These are phyloP conservation scores for Pterocles gutturalis DNA, from an alignment of 2,113 vertebrate species.

Conservation along the genomic window DNA sequence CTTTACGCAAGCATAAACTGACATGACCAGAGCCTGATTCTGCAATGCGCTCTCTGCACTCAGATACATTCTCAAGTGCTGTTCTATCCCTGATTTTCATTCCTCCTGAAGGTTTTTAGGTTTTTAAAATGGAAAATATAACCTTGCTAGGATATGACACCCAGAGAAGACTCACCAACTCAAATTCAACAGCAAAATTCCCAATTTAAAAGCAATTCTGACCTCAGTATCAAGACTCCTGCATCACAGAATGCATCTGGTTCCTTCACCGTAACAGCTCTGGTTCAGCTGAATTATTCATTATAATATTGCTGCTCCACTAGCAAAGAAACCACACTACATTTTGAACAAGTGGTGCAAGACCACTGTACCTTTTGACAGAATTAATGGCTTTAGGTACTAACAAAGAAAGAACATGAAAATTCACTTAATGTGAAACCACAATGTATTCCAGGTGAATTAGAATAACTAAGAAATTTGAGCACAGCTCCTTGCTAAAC, in stretches of 20 bases:
- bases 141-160: neutral
- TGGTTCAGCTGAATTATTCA: neutral
- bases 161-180: neutral
- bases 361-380: neutral
- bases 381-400: neutral
- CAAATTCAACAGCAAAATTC: neutral
- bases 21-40: neutral
- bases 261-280: neutral
- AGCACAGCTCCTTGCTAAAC: neutral
- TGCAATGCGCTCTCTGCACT: neutral
- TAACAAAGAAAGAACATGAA: neutral
- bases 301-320: neutral
- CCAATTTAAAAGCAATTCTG: neutral
- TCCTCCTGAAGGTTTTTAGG: neutral
- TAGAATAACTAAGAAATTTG: neutral
- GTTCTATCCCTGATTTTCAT: neutral
- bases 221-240: neutral
- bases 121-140: neutral
- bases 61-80: neutral
- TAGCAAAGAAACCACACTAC: neutral
- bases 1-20: neutral
- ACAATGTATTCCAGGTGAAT: neutral
- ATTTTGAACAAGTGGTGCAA: neutral
- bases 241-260: neutral
- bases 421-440: constrained; percentile 9